Conservation (phyloP, 1,140 invertebrate genomes). For the Leptinotarsa defecta region DNA sequence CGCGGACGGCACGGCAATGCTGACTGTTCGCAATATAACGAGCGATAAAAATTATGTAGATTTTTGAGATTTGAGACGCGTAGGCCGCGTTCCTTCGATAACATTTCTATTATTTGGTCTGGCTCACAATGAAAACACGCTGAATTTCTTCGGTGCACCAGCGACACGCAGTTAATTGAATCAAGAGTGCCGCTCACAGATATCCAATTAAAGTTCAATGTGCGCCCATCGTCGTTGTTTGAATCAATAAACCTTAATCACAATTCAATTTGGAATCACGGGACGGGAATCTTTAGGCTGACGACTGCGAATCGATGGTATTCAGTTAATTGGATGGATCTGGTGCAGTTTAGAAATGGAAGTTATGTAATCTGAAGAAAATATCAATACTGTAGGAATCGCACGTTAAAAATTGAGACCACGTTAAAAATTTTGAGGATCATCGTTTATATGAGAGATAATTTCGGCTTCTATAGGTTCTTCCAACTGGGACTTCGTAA, state of each 20-base stretch:
- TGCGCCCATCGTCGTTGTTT: conserved; percentile 2
- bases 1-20: neutral
- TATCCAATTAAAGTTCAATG: conserved; percentile 29
- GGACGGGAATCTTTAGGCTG: neutral
- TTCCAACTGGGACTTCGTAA: no score
- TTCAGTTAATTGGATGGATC: neutral
- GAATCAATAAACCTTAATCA: conserved; percentile 24
- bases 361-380: no score
- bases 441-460: no score
- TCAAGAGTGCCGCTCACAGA: conserved; percentile 26
- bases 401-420: no score
- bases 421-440: no score
- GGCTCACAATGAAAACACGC: neutral
- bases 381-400: no score
- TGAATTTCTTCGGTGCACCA: conserved; percentile 19
- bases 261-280: conserved; percentile 15
- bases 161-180: conserved; percentile 22
- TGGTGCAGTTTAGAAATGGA: no score
- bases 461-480: no score
- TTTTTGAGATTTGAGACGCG: conserved; percentile 16
- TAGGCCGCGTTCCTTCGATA: conserved; percentile 9
- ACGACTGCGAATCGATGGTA: neutral
- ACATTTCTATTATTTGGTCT: neutral
- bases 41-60: conserved; percentile 25
- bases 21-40: conserved; percentile 13